phyloP scores from a whole-genome alignment of 2,797 vertebrate genomes.

The Diplodus puntazzo region DNA sequence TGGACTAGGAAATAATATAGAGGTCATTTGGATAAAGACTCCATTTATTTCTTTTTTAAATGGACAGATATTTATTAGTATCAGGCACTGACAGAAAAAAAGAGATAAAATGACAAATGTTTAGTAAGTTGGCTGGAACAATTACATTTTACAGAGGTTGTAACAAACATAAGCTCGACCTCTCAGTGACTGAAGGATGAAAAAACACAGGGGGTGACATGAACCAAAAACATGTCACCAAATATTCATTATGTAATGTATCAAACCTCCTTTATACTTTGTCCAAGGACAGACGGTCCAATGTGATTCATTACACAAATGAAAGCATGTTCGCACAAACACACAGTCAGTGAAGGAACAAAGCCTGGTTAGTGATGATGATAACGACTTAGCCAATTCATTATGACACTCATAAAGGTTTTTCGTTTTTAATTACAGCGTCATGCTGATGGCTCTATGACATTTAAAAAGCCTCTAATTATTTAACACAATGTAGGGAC shows the following conservation, averaged over 20 bases:
- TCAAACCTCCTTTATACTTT: constrained; percentile 54
- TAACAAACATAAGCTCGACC: background rate
- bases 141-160: background rate
- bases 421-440: constrained; percentile 78
- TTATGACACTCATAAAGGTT: constrained; percentile 75
- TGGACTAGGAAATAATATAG: background rate
- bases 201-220: constrained; percentile 2
- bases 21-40: background rate
- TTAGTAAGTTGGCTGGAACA: background rate
- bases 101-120: background rate
- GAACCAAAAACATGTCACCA: constrained; percentile 54
- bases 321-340: constrained; percentile 55
- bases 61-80: background rate
- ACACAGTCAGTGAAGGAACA: constrained; percentile 51
- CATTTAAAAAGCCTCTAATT: constrained; percentile 80
- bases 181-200: constrained; percentile 1
- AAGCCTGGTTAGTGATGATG: constrained; percentile 56
- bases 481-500: constrained; percentile 66
- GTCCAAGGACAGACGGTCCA: constrained; percentile 56
- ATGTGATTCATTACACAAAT: constrained; percentile 63
- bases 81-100: background rate
- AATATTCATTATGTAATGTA: constrained; percentile 56
- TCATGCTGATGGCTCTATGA: constrained; percentile 70
- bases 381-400: constrained; percentile 70
- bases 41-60: background rate